These are phyloP conservation scores for Anomalospiza imberbis DNA, from an alignment of 2,797 vertebrate species.

Conservation along the genomic window DNA sequence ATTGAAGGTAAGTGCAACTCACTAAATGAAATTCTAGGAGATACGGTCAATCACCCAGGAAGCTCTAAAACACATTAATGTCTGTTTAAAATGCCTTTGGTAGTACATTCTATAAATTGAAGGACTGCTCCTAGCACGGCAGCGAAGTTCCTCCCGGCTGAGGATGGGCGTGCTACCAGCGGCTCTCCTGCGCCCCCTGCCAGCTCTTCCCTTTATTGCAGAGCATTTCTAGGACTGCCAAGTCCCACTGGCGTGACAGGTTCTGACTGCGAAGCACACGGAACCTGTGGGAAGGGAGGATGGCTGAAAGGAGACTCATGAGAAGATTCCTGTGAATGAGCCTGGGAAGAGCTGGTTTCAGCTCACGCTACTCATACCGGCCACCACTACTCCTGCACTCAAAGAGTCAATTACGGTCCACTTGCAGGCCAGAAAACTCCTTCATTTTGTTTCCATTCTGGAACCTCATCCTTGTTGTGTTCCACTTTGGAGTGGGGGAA, in stretches of 20 bases:
- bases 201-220: not conserved
- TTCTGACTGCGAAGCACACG: not conserved
- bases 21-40: not conserved
- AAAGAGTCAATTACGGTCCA: not conserved
- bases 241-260: not conserved
- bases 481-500: not conserved
- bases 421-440: not conserved
- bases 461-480: not conserved
- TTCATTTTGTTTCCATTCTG: not conserved
- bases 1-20: not conserved
- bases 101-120: not conserved
- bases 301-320: not conserved
- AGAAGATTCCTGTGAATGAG: not conserved
- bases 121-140: not conserved
- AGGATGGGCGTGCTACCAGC: not conserved
- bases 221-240: not conserved
- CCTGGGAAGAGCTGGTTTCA: not conserved
- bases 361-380: not conserved
- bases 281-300: not conserved
- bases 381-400: not conserved
- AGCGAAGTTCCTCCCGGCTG: not conserved
- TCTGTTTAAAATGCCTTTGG: not conserved
- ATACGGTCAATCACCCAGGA: not conserved
- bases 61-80: not conserved
- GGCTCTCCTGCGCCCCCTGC: slow-evolving; percentile 55